Percentiles rank a stretch among this genome's conserved stretches.
Evolutionary conservation across 2,888 invertebrate species (phyloP).

Genomic region (Microctonus aethiopoides): DNA sequence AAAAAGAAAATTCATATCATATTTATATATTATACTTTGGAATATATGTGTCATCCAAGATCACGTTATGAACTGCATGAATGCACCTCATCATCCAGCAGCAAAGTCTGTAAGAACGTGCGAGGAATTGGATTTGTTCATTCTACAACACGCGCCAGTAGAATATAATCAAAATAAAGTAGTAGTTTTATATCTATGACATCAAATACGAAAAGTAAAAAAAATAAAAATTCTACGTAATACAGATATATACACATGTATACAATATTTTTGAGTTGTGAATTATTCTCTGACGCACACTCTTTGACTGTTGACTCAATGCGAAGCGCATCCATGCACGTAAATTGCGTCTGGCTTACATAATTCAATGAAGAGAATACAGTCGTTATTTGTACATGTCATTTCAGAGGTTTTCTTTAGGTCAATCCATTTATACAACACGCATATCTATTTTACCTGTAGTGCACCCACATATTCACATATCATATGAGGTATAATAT

Average conservation of each 20-base stretch:
- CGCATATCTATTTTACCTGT: constrained; percentile 42
- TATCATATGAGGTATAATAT: constrained; percentile 6
- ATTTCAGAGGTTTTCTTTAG: constrained; percentile 65
- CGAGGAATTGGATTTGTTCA: neutral
- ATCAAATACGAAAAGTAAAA: neutral
- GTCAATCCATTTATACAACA: constrained; percentile 64
- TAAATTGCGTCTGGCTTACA: neutral
- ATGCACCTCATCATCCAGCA: too few relatives aligned
- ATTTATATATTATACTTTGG: too few relatives aligned
- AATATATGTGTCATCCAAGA: too few relatives aligned
- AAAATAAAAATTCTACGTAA: neutral
- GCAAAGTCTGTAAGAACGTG: neutral
- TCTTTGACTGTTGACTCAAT: too few relatives aligned
- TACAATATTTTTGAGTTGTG: neutral
- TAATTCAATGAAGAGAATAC: neutral
- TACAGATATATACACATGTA: neutral
- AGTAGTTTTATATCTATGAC: neutral
- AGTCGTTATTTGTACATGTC: constrained; percentile 60
- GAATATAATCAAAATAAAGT: neutral
- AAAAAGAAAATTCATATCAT: too few relatives aligned
- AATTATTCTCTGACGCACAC: constrained; percentile 35
- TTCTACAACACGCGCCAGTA: too few relatives aligned
- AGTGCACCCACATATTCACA: constrained; percentile 36
- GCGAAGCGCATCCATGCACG: constrained; percentile 18
- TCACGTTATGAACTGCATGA: too few relatives aligned